Conservation (phyloP, 2,797 vertebrate species). For the Megalops cyprinoides region DNA sequence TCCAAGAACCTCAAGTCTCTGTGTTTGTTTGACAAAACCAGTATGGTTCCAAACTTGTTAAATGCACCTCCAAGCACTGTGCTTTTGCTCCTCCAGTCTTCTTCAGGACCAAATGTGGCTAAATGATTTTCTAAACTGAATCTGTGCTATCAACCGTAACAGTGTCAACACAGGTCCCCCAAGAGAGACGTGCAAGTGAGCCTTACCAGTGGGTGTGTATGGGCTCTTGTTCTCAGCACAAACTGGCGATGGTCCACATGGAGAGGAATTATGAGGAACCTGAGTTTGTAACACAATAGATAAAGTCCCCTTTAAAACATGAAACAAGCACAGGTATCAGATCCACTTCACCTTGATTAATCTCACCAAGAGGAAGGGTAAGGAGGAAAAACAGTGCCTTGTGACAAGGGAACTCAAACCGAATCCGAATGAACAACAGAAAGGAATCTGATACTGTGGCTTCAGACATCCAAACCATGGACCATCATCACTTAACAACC, state of each 20-base stretch:
- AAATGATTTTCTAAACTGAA: constrained; percentile 18
- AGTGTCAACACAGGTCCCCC: background rate
- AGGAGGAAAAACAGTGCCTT: background rate
- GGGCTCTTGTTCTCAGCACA: background rate
- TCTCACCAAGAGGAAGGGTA: background rate
- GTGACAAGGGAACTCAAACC: background rate
- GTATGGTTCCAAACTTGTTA: background rate
- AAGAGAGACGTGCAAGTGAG: background rate
- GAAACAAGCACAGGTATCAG: background rate
- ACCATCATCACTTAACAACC: too few species aligned
- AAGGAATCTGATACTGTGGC: background rate
- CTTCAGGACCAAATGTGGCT: background rate
- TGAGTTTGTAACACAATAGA: constrained; percentile 16
- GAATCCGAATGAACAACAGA: background rate
- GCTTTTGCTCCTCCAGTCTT: constrained; percentile 5
- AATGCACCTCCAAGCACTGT: background rate
- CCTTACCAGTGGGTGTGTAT: background rate
- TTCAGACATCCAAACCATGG: background rate
- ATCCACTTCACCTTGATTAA: constrained; percentile 20
- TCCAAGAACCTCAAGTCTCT: background rate
- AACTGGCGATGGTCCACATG: background rate
- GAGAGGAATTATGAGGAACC: background rate
- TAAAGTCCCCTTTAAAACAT: constrained; percentile 6
- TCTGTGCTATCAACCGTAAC: background rate
- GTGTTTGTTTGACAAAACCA: background rate